Evolutionary conservation across 2,797 vertebrate genomes (phyloP).

Genomic region (Scyliorhinus canicula): DNA sequence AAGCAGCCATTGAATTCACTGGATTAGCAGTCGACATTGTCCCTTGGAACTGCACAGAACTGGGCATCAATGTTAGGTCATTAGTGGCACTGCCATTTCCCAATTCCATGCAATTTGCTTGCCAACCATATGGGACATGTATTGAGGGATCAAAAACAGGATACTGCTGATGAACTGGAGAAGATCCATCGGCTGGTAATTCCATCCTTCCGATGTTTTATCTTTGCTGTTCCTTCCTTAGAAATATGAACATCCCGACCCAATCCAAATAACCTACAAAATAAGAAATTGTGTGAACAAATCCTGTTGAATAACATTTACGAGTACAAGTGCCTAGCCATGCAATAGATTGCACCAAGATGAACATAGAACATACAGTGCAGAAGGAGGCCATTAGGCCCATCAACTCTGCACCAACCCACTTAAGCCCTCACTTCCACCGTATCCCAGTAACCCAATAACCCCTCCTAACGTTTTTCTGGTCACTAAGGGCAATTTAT

Average conservation of each 20-base stretch:
- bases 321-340: no score
- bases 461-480: no score
- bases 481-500: no score
- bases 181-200: neutral
- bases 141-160: no score
- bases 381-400: no score
- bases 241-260: neutral
- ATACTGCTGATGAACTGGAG: neutral
- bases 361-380: no score
- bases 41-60: neutral
- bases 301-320: neutral
- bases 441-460: no score
- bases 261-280: neutral
- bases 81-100: neutral
- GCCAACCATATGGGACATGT: neutral
- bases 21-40: no score
- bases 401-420: no score
- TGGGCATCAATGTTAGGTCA: neutral
- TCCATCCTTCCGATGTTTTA: neutral
- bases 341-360: neutral
- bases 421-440: no score
- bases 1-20: neutral
- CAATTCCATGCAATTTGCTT: neutral
- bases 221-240: neutral
- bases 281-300: neutral